A percentile compares a stretch with the other conserved stretches of the same genome.
Conservation (phyloP, 2,888 invertebrate species). For the Tribolium freemani region DNA sequence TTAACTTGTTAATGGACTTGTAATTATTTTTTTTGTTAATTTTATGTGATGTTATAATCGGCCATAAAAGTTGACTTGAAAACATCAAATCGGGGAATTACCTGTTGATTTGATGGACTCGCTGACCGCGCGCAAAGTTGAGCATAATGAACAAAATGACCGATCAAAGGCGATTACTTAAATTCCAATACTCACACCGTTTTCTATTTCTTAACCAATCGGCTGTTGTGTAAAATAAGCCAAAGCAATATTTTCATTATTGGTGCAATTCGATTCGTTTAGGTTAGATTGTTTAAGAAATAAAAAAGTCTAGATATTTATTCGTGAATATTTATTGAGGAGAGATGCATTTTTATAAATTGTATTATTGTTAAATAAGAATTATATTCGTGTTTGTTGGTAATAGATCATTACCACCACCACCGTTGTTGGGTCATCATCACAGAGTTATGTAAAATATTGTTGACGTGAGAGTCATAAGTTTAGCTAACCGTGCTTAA, state of each 20-base stretch:
- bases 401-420: conserved; percentile 8
- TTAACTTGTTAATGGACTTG: too few relatives aligned
- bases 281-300: conserved; percentile 51
- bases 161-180: conserved; percentile 44
- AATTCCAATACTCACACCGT: conserved; percentile 49
- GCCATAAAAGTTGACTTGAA: too few relatives aligned
- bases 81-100: too few relatives aligned
- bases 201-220: conserved; percentile 45
- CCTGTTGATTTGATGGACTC: too few relatives aligned
- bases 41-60: too few relatives aligned
- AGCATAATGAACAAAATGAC: conserved; percentile 25
- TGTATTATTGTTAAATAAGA: conserved; percentile 35
- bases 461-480: conserved; percentile 14
- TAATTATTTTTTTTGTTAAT: too few relatives aligned
- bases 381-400: conserved; percentile 27
- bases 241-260: conserved; percentile 53
- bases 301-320: conserved; percentile 38
- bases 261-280: conserved; percentile 39
- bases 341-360: conserved; percentile 20
- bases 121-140: neutral
- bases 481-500: conserved; percentile 50
- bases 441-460: conserved; percentile 34
- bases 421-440: conserved; percentile 33
- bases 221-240: conserved; percentile 39
- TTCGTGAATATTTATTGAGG: conserved; percentile 38